Evolutionary conservation across 2,888 invertebrate species (phyloP), one percentile per base, ranked within the genome.

Genomic region (Apodemia hepburni): DNA sequence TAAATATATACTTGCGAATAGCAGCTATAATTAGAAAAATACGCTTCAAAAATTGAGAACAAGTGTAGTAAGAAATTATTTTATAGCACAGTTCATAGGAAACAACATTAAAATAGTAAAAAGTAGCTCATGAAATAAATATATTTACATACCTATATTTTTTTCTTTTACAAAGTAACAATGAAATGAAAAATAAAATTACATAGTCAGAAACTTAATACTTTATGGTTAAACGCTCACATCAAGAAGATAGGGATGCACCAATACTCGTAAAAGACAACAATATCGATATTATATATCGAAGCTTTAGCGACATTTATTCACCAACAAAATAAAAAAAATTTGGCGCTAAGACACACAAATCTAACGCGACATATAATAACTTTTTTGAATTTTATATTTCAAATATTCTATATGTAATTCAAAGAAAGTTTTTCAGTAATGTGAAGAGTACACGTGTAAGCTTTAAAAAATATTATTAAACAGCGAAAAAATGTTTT

Each of bases 281-380:
- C 22, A 22, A 51, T 51, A 51, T 51, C 51, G 22, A 51, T 51
- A 51, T 51, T 51, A 22, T 51, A 22, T 49, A 49, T 49, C 49
- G 18, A 22, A 18, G 49, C 18, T 51, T 18, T 9, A 51, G 17
- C 18, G 18, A 51, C 18, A 51, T 51, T 51, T 51, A 17, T 51
- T 51, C 9, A 6, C 2, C 11, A 22, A 22, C 18, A 18, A 18
- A 15, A 15, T 7, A 33, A 0, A 15, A 5, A 5, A 15, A 4
- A 15, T 42, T 15, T 42, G 15, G 12, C 42, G 12, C 42, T 15
- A 42, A 38, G 12, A 15, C 42, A 42, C 42, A 42, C 4, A 15
- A 15, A 42, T 15, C 42, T 15, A 42, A 1, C 15, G 15, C 5
- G 15, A 42, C 4, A 42, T 42, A 42, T 15, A 42, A 15, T 1